A percentile compares a stretch with the other conserved stretches of the same genome.
Conservation (phyloP, 2,113 vertebrate genomes). For the Orycteropus afer region DNA sequence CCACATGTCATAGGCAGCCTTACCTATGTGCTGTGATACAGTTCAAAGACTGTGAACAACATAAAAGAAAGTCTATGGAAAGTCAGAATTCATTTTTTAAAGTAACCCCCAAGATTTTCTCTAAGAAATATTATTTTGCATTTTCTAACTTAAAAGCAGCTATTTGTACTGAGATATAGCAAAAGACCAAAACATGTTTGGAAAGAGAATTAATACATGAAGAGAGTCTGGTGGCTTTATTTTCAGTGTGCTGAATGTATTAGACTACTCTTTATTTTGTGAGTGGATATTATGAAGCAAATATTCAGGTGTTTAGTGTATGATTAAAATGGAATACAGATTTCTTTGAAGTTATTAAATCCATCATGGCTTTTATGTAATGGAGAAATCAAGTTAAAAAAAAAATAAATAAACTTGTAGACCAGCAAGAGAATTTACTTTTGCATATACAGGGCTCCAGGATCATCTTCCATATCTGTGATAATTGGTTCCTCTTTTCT, state of each 20-base stretch:
- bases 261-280: constrained; percentile 88
- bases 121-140: constrained; percentile 83
- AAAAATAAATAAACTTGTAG: constrained; percentile 71
- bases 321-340: constrained; percentile 83
- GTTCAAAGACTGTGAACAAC: constrained; percentile 74
- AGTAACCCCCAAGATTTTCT: constrained; percentile 87
- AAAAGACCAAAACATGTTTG: constrained; percentile 88
- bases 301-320: constrained; percentile 82
- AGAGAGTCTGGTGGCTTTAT: constrained; percentile 84
- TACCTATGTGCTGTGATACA: constrained; percentile 83
- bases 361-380: constrained; percentile 83
- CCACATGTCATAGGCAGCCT: constrained; percentile 85
- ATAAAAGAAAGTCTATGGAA: constrained; percentile 79
- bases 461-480: too few species aligned
- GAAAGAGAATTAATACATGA: constrained; percentile 87
- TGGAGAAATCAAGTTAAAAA: constrained; percentile 84
- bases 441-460: constrained; percentile 83
- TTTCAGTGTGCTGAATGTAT: constrained; percentile 87
- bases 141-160: constrained; percentile 86
- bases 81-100: constrained; percentile 86
- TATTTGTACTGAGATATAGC: constrained; percentile 81
- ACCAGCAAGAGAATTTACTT: constrained; percentile 83
- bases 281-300: constrained; percentile 84
- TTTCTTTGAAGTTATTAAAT: constrained; percentile 81
- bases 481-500: too few species aligned